A percentile compares a stretch with the other conserved stretches of the same genome.
Conservation (phyloP, 92 coral and sea anemone genomes). For the Porites lobata region DNA sequence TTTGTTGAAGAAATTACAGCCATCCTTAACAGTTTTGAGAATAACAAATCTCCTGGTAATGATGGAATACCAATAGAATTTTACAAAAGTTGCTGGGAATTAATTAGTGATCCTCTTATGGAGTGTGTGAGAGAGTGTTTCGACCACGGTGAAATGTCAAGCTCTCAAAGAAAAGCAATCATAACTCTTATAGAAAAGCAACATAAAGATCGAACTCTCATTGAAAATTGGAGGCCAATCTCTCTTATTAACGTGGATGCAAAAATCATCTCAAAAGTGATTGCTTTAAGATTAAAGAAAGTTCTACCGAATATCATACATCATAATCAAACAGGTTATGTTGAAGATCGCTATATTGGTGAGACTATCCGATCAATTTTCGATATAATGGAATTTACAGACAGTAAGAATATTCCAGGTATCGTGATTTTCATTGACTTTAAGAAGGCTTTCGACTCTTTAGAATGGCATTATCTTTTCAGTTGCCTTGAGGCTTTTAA, state of each 20-base stretch:
- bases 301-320: not conserved
- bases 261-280: not conserved
- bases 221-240: conserved; percentile 1
- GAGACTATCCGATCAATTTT: too few relatives aligned
- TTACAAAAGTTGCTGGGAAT: not conserved
- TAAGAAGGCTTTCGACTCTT: too few relatives aligned
- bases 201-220: not conserved
- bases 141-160: not conserved
- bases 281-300: not conserved
- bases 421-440: too few relatives aligned
- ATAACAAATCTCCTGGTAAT: not conserved
- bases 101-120: not conserved
- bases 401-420: too few relatives aligned
- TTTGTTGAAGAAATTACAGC: not conserved
- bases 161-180: too few relatives aligned
- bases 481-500: too few relatives aligned
- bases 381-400: too few relatives aligned
- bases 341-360: too few relatives aligned
- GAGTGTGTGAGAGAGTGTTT: not conserved
- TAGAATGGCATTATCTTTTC: too few relatives aligned
- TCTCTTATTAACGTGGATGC: not conserved
- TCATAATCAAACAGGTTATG: too few relatives aligned
- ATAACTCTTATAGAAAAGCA: not conserved
- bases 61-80: conserved; percentile 2
- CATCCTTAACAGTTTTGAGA: not conserved